Percentiles rank a stretch among this genome's conserved stretches.
Conservation (phyloP, 2,888 invertebrate genomes). For the Rosalia funebris region DNA sequence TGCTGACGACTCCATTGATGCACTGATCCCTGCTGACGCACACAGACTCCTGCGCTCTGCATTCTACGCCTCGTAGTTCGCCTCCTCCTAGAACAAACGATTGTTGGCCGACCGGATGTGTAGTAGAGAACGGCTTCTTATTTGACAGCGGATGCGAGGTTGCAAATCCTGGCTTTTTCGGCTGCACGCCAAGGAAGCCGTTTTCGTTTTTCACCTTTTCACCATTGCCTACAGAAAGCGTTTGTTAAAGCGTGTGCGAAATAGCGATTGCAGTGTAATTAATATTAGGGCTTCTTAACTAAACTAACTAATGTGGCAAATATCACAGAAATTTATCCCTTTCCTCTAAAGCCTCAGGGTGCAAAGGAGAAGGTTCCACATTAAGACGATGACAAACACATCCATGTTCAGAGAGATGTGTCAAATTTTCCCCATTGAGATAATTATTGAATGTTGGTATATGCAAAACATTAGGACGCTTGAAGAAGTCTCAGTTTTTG, state of each 20-base stretch:
- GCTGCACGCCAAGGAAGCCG: slow-evolving; percentile 61
- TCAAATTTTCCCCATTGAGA: too few species aligned
- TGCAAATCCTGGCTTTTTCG: slow-evolving; percentile 48
- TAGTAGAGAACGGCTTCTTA: slow-evolving; percentile 38
- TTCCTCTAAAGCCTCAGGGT: too few species aligned
- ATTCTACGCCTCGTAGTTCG: slow-evolving; percentile 56
- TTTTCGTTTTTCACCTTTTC: slow-evolving; percentile 53
- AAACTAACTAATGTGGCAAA: too few species aligned
- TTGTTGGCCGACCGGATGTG: slow-evolving; percentile 33
- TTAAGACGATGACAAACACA: too few species aligned
- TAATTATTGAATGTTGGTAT: too few species aligned
- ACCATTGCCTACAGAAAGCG: slow-evolving; percentile 51
- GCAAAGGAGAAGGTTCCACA: too few species aligned
- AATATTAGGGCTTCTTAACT: too few species aligned
- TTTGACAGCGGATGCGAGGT: slow-evolving; percentile 43
- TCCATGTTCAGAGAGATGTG: too few species aligned
- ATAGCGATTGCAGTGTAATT: background rate
- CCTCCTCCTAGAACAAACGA: slow-evolving; percentile 40
- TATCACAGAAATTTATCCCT: too few species aligned
- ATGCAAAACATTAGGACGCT: too few species aligned
- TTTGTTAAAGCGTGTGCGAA: background rate
- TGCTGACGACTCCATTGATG: slow-evolving; percentile 70
- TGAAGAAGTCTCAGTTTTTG: too few species aligned
- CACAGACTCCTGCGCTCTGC: slow-evolving; percentile 69
- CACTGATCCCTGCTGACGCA: slow-evolving; percentile 73